Evolutionary conservation across 2,888 invertebrate species (phyloP).

Genomic region (Antheraea yamamai): DNA sequence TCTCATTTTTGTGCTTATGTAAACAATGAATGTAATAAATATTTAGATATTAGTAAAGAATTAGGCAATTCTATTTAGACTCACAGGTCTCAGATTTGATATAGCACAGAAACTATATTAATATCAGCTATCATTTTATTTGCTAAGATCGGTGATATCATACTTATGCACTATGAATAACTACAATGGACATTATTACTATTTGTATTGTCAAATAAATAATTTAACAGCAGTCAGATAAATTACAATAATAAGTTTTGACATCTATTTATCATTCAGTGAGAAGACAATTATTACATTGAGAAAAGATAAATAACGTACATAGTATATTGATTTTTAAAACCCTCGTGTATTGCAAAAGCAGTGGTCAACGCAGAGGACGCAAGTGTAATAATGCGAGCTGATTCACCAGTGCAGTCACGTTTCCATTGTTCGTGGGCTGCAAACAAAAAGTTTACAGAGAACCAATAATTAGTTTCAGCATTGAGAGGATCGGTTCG

Average conservation of each 20-base stretch:
- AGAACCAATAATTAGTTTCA: constrained; percentile 75
- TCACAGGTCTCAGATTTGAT: background rate
- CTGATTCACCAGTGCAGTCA: constrained; percentile 72
- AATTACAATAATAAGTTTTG: constrained; percentile 28
- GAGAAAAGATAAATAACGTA: constrained; percentile 23
- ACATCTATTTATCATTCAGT: constrained; percentile 54
- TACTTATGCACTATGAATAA: background rate
- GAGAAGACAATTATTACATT: constrained; percentile 30
- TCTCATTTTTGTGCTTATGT: no score
- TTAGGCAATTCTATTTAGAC: no score
- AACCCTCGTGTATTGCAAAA: constrained; percentile 27
- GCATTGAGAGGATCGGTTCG: constrained; percentile 56
- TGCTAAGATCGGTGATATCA: background rate
- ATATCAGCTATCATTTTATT: background rate
- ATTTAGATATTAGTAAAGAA: no score
- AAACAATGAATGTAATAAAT: no score
- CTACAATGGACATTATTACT: background rate
- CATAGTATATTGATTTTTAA: constrained; percentile 29
- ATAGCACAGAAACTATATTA: background rate
- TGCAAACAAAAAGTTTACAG: constrained; percentile 75
- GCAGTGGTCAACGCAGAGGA: constrained; percentile 41
- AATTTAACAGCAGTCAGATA: background rate
- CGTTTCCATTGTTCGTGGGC: constrained; percentile 77
- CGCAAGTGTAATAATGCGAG: constrained; percentile 46
- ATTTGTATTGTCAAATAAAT: background rate